Percentiles rank a stretch among this genome's conserved stretches.
phyloP scores from a whole-genome alignment of 2,797 vertebrate species.

The Champsocephalus gunnari region DNA sequence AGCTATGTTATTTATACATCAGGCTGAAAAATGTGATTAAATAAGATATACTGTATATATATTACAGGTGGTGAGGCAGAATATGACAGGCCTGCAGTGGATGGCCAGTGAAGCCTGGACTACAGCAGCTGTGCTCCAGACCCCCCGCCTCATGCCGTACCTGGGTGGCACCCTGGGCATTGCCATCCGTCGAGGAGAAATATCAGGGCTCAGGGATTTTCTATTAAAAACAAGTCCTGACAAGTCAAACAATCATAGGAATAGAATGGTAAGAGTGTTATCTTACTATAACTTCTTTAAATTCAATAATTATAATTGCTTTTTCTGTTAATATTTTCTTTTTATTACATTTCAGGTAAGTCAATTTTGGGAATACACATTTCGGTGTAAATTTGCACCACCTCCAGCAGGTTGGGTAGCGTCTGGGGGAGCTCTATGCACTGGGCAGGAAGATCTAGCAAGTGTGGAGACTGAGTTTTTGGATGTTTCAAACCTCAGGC shows the following conservation, averaged over 20 bases:
- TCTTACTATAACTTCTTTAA: background rate
- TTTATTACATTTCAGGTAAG: conserved; percentile 38
- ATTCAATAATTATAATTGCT: no score
- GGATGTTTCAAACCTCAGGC: conserved; percentile 70
- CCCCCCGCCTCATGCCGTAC: conserved; percentile 55
- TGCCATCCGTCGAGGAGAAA: conserved; percentile 79
- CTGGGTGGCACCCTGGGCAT: conserved; percentile 73
- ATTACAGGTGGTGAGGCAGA: conserved; percentile 61
- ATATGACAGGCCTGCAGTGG: conserved; percentile 66
- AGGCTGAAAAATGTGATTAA: background rate
- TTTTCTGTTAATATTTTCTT: background rate
- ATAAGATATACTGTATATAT: background rate
- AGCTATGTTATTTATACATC: background rate
- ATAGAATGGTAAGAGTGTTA: conserved; percentile 48
- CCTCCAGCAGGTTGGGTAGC: conserved; percentile 16
- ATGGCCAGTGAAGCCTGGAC: conserved; percentile 68
- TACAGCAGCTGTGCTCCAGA: conserved; percentile 53
- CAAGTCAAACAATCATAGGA: conserved; percentile 16
- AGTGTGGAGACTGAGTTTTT: conserved; percentile 50
- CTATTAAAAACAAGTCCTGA: conserved; percentile 57
- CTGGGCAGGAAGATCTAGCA: conserved; percentile 58
- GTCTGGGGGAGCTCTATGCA: conserved; percentile 43
- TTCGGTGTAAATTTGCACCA: conserved; percentile 61
- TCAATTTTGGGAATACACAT: conserved; percentile 70
- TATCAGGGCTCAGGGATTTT: conserved; percentile 70